phyloP scores from a whole-genome alignment of 23 tunicate genomes.

The Ascidia mentula region DNA sequence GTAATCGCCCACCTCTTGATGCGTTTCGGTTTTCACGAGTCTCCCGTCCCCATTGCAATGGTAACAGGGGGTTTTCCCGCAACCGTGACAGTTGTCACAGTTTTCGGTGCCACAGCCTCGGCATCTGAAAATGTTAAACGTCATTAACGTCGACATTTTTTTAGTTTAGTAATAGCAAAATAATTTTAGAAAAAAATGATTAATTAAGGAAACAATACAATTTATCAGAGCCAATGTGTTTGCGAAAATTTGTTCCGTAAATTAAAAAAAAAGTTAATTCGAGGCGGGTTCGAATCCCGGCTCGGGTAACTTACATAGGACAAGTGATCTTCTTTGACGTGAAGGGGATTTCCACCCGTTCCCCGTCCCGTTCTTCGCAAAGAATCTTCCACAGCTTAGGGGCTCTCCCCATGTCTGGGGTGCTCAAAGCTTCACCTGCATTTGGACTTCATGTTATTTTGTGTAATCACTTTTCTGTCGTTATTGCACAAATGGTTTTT shows the following conservation, averaged over 20 bases:
- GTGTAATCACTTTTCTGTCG: too few relatives aligned
- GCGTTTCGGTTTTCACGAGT: neutral
- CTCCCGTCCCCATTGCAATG: neutral
- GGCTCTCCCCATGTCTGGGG: neutral
- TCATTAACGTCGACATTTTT: neutral
- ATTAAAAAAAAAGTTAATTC: neutral
- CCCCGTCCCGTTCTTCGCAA: neutral
- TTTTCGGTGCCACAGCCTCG: neutral
- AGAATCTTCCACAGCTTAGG: neutral
- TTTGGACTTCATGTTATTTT: too few relatives aligned
- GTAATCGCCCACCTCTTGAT: neutral
- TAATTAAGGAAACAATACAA: too few relatives aligned
- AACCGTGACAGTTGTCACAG: neutral
- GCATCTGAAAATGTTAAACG: neutral
- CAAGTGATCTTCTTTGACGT: neutral
- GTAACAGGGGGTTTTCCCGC: neutral
- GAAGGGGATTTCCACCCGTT: neutral
- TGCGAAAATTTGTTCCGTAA: neutral
- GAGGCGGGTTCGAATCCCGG: neutral
- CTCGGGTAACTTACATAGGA: neutral
- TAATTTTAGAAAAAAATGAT: too few relatives aligned
- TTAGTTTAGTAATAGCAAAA: neutral
- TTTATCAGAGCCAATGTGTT: too few relatives aligned
- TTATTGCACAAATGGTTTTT: too few relatives aligned
- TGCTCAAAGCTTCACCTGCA: neutral